Percentiles rank a stretch among this genome's conserved stretches.
These are phyloP conservation scores for Columbina picui DNA, from an alignment of 2,113 vertebrate genomes.

Conservation along the genomic window DNA sequence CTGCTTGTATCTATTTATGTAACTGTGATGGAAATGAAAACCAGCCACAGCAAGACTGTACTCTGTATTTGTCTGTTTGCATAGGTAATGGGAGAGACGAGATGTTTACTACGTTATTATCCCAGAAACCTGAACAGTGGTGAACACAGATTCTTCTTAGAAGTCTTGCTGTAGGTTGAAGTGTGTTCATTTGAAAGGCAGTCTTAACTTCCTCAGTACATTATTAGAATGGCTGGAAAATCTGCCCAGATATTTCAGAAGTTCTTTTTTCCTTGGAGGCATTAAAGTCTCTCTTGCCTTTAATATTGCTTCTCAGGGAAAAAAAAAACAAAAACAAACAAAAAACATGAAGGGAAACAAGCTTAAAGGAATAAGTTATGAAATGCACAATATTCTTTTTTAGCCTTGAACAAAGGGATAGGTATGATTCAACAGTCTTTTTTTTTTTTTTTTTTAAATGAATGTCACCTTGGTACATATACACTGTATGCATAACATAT, in stretches of 20 bases:
- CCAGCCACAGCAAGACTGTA: neutral
- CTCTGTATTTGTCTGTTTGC: neutral
- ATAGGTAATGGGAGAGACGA: neutral
- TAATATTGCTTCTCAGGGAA: neutral
- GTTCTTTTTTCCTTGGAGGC: neutral
- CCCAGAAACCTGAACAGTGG: constrained; percentile 1
- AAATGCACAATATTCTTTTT: neutral
- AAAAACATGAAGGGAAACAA: neutral
- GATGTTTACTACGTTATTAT: neutral
- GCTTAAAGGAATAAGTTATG: neutral
- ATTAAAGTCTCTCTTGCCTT: neutral
- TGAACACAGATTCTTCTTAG: neutral
- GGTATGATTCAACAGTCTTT: neutral
- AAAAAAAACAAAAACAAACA: neutral
- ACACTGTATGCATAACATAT: rapidly evolving
- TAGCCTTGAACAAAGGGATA: neutral
- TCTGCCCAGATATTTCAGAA: neutral
- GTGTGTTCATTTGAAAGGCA: neutral
- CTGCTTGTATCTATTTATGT: neutral
- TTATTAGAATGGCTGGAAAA: neutral
- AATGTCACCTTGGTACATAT: neutral
- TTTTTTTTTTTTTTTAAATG: neutral
- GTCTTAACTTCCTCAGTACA: neutral
- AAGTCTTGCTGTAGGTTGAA: neutral
- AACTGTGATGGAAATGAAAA: constrained; percentile 6